Evolutionary conservation across 2,888 invertebrate genomes (phyloP).

Genomic region (Agonopterix heracliana): DNA sequence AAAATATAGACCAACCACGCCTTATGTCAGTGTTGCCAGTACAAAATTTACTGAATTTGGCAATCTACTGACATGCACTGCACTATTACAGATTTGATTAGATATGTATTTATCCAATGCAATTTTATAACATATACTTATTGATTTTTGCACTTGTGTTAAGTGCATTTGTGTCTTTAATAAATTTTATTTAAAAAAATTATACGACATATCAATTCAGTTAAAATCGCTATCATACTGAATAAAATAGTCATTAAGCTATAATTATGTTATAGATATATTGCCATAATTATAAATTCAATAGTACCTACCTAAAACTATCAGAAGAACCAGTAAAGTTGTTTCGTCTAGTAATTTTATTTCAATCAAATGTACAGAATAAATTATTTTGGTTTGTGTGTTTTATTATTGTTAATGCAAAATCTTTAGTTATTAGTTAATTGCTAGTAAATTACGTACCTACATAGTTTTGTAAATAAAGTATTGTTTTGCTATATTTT

Average conservation of each 20-base stretch:
- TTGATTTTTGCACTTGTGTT: conserved; percentile 27
- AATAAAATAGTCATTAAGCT: conserved; percentile 36
- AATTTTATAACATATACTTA: conserved; percentile 12
- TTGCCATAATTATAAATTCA: conserved; percentile 63
- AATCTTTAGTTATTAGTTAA: conserved; percentile 55
- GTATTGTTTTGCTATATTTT: conserved; percentile 61
- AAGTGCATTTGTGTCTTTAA: conserved; percentile 17
- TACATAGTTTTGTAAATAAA: conserved; percentile 63
- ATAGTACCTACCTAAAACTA: conserved; percentile 25
- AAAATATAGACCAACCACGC: neutral
- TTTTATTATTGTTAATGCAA: conserved; percentile 44
- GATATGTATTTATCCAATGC: conserved; percentile 12
- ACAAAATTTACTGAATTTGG: conserved; percentile 15
- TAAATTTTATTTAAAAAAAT: neutral
- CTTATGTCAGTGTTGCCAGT: conserved; percentile 24
- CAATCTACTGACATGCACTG: no score
- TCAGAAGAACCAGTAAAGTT: conserved; percentile 51
- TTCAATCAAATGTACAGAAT: conserved; percentile 60
- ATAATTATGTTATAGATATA: conserved; percentile 32
- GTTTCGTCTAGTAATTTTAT: conserved; percentile 37
- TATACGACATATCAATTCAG: neutral
- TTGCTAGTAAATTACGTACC: conserved; percentile 46
- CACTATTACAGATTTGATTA: no score
- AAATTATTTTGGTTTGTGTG: conserved; percentile 66
- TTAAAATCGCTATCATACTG: conserved; percentile 14